A percentile compares a stretch with the other conserved stretches of the same genome.
Evolutionary conservation across 2,888 invertebrate species (phyloP).

Genomic region (Trichogramma evanescens): DNA sequence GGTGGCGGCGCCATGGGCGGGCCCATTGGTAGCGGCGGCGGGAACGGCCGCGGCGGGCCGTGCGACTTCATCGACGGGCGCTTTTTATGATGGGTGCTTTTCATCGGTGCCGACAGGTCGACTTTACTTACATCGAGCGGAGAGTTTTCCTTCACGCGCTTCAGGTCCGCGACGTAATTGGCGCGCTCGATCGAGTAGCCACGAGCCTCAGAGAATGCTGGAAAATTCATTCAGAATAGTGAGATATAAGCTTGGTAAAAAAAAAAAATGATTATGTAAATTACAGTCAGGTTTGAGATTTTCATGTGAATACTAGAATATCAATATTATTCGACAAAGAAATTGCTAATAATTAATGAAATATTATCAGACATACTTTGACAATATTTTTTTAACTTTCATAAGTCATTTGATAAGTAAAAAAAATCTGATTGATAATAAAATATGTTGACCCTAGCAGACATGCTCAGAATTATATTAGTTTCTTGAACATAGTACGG

Average conservation of each 20-base stretch:
- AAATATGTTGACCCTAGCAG: too few relatives aligned
- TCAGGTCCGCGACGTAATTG: constrained; percentile 51
- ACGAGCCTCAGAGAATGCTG: constrained; percentile 60
- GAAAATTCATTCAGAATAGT: constrained; percentile 21
- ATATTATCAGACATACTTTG: background rate
- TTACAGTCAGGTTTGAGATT: too few relatives aligned
- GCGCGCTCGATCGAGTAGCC: constrained; percentile 62
- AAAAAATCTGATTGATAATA: too few relatives aligned
- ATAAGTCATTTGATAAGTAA: too few relatives aligned
- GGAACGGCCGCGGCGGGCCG: constrained; percentile 7
- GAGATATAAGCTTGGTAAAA: background rate
- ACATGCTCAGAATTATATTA: too few relatives aligned
- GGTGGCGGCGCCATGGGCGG: constrained; percentile 20
- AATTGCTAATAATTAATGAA: too few relatives aligned
- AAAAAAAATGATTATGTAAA: too few relatives aligned
- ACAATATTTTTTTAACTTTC: background rate
- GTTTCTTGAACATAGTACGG: too few relatives aligned
- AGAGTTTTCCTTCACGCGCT: constrained; percentile 17
- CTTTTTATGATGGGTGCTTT: background rate
- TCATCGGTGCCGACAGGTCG: constrained; percentile 12
- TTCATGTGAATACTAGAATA: too few relatives aligned
- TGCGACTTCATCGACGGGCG: constrained; percentile 1
- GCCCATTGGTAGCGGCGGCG: constrained; percentile 20
- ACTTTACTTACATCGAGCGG: constrained; percentile 29
- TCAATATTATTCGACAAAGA: too few relatives aligned